Evolutionary conservation across 2,797 vertebrate species (phyloP).

Genomic region (Spondyliosoma cantharus): DNA sequence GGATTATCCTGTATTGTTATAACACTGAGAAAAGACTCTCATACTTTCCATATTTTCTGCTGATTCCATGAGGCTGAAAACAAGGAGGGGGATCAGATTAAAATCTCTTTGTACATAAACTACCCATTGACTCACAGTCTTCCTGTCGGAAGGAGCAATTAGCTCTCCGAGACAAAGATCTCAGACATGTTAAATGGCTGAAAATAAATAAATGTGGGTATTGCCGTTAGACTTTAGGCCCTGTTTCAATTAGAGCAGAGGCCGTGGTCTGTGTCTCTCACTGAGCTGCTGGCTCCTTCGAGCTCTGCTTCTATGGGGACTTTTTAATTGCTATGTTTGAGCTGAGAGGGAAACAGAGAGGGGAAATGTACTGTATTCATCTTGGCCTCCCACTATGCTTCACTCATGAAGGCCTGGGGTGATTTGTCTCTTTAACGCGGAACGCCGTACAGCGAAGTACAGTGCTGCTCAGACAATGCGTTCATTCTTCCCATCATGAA

Average conservation of each 20-base stretch:
- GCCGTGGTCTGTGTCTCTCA: constrained; percentile 72
- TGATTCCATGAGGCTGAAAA: constrained; percentile 69
- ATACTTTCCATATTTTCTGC: constrained; percentile 78
- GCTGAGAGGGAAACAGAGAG: constrained; percentile 75
- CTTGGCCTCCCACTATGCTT: constrained; percentile 79
- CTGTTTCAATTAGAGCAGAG: constrained; percentile 81
- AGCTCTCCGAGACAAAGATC: constrained; percentile 82
- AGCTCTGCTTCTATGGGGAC: constrained; percentile 68
- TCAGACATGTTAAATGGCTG: constrained; percentile 81
- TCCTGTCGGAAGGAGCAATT: constrained; percentile 84
- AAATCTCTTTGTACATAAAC: constrained; percentile 85
- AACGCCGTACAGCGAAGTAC: constrained; percentile 72
- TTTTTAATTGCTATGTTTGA: constrained; percentile 80
- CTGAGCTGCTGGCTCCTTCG: constrained; percentile 71
- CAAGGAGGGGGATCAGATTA: constrained; percentile 77
- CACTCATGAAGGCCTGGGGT: constrained; percentile 75
- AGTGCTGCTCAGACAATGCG: constrained; percentile 76
- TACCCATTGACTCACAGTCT: constrained; percentile 82
- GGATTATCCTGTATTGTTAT: constrained; percentile 75
- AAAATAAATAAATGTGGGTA: constrained; percentile 84
- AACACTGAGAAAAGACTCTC: constrained; percentile 66
- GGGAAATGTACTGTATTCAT: constrained; percentile 80
- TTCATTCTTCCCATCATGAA: constrained; percentile 81
- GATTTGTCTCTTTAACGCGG: constrained; percentile 76
- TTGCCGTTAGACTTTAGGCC: constrained; percentile 77